Conservation (phyloP, 2,888 invertebrate genomes). For the Tethea ocularis region DNA sequence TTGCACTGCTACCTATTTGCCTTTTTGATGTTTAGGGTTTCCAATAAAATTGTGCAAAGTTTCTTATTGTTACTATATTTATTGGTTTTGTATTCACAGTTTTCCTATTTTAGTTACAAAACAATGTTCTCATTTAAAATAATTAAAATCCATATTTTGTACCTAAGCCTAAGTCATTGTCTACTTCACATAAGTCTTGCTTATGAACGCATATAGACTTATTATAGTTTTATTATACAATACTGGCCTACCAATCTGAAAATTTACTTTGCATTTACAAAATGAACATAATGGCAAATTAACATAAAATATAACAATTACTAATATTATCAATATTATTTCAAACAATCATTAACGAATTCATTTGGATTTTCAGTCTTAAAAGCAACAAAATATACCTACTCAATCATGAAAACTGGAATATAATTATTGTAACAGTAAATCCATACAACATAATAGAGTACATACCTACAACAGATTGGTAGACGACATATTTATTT, state of each 20-base stretch:
- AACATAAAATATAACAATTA: slow-evolving; percentile 12
- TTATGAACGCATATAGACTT: slow-evolving; percentile 33
- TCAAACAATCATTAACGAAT: slow-evolving; percentile 8
- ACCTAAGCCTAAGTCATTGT: slow-evolving; percentile 81
- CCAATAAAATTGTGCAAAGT: slow-evolving; percentile 15
- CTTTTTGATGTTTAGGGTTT: slow-evolving; percentile 3
- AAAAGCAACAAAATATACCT: neutral
- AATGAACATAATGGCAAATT: neutral
- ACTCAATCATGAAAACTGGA: neutral
- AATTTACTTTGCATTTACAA: slow-evolving; percentile 10
- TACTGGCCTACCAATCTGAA: neutral
- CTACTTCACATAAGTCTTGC: slow-evolving; percentile 64
- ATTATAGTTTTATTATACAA: slow-evolving; percentile 19
- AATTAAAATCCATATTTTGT: slow-evolving; percentile 65
- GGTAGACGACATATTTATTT: slow-evolving; percentile 28
- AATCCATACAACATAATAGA: neutral
- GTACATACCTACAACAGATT: slow-evolving; percentile 18
- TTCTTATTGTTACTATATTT: slow-evolving; percentile 72
- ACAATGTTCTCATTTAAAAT: slow-evolving; percentile 72
- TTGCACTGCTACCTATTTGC: neutral
- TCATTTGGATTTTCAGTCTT: slow-evolving; percentile 6
- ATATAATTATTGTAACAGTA: neutral
- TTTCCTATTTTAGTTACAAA: slow-evolving; percentile 80
- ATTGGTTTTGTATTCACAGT: slow-evolving; percentile 81
- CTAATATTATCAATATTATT: slow-evolving; percentile 8